Conservation (phyloP, 1,140 invertebrate genomes). For the Homalodisca vitripennis region DNA sequence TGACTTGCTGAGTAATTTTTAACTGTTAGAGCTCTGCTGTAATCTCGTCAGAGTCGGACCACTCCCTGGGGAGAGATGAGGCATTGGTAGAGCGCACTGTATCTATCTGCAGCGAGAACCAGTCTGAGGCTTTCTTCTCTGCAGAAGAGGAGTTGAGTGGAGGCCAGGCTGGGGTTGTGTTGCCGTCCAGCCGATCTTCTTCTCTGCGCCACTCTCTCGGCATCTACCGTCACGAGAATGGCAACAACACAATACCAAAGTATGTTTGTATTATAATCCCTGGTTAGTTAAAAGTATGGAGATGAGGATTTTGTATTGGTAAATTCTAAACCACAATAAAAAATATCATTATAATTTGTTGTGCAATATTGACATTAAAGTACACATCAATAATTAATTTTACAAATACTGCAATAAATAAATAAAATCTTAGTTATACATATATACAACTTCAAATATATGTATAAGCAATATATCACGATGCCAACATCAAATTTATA, state of each 20-base stretch:
- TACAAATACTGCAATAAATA: too few species aligned
- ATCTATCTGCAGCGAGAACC: conserved; percentile 85
- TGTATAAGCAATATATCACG: too few species aligned
- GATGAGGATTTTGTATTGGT: too few species aligned
- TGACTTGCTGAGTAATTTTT: too few species aligned
- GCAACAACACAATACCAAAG: conserved; percentile 12
- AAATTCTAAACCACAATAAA: too few species aligned
- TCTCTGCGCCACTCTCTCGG: conserved; percentile 41
- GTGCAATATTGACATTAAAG: too few species aligned
- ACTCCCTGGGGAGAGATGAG: conserved; percentile 36
- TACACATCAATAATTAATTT: too few species aligned
- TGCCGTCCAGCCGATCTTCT: conserved; percentile 53
- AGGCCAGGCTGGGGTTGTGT: neutral
- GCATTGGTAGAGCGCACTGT: conserved; percentile 69
- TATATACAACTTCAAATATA: too few species aligned
- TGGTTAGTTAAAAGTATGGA: neutral
- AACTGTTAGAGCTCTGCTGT: conserved; percentile 34
- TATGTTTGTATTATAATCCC: neutral
- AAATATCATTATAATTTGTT: too few species aligned
- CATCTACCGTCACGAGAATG: conserved; percentile 26
- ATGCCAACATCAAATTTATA: too few species aligned
- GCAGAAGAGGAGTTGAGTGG: conserved; percentile 78
- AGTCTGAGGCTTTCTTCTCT: conserved; percentile 87
- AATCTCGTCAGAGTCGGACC: conserved; percentile 39
- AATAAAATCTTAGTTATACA: too few species aligned